Percentiles rank a stretch among this genome's conserved stretches.
phyloP scores from a whole-genome alignment of 2,797 vertebrate genomes.

The Naso thynnoides region DNA sequence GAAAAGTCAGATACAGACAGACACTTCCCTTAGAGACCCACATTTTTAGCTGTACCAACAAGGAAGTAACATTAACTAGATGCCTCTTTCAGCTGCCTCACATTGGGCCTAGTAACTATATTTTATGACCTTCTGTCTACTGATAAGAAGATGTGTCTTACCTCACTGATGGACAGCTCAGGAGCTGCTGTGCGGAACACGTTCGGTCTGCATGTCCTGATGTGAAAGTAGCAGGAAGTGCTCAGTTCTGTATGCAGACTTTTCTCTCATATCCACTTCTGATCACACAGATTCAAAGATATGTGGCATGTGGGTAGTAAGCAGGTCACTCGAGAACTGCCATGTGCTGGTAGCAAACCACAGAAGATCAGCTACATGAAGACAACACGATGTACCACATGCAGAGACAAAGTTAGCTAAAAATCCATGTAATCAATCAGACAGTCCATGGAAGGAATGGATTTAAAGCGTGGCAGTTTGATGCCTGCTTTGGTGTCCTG shows the following conservation, averaged over 20 bases:
- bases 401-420: not conserved
- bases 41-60: not conserved
- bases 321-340: not conserved
- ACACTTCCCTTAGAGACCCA: slow-evolving; percentile 35
- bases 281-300: slow-evolving; percentile 22
- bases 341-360: not conserved
- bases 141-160: slow-evolving; percentile 27
- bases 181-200: not conserved
- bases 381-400: not conserved
- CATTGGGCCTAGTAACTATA: not conserved
- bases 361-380: not conserved
- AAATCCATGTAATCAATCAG: not conserved
- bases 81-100: not conserved
- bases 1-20: slow-evolving; percentile 12
- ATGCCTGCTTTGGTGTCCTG: not conserved
- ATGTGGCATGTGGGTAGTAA: slow-evolving; percentile 13
- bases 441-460: not conserved
- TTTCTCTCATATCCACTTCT: slow-evolving; percentile 16
- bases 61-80: slow-evolving; percentile 11
- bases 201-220: slow-evolving; percentile 18
- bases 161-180: slow-evolving; percentile 30
- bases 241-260: slow-evolving; percentile 51
- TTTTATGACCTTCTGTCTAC: not conserved
- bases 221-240: slow-evolving; percentile 59
- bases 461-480: not conserved